Evolutionary conservation across 1,140 invertebrate species (phyloP), one percentile per base, ranked within the genome.

Genomic region (Choristoneura fumiferana): DNA sequence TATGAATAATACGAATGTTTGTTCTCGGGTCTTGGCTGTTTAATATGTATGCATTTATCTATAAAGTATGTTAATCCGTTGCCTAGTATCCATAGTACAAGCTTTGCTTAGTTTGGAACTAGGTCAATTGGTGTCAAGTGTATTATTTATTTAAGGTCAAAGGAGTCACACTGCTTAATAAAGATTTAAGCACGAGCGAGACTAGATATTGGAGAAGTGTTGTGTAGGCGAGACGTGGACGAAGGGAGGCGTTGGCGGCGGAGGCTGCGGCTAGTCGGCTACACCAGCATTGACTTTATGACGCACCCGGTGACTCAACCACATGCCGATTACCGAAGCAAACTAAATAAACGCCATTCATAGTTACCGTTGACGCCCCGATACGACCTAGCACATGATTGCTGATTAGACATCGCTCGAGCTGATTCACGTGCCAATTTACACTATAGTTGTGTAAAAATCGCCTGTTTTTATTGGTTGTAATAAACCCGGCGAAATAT

Each of bases 401-500:
- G 35, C n/a, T n/a, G 1, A 45, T 45, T 10, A 8, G 40, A 45
- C 18, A 45, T 18, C 10, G 6, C 40, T 45, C 8, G 17, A 22
- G 9, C 10, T 17, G 15, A 18, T 22, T 45, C 18, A 45, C 40
- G 17, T n/a, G 18, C 9, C 14, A 4, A 17, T 17, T 10, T 45
- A 45, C 6, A 49, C 22, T 29, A 22, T 49, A 10, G 8, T 29
- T n/a, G 10, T 49, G 18, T 29, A 33, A 49, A 49, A 49, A 15
- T 12, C 17, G 5, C 33, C 18, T 36, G 54, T 58, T 58, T n/a
- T 62, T 57, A 58, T 38, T 14, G 56, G 58, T 58, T 12, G 35
- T 45, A 54, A 67, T 59, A 57, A 39, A 62, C 10, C 38, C 53
- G 39, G 43, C 22, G 43, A 40, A 64, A 64, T 60, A 39, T 64